A percentile compares a stretch with the other conserved stretches of the same genome.
Conservation (phyloP, 2,113 vertebrate species). For the Rallus limicola region DNA sequence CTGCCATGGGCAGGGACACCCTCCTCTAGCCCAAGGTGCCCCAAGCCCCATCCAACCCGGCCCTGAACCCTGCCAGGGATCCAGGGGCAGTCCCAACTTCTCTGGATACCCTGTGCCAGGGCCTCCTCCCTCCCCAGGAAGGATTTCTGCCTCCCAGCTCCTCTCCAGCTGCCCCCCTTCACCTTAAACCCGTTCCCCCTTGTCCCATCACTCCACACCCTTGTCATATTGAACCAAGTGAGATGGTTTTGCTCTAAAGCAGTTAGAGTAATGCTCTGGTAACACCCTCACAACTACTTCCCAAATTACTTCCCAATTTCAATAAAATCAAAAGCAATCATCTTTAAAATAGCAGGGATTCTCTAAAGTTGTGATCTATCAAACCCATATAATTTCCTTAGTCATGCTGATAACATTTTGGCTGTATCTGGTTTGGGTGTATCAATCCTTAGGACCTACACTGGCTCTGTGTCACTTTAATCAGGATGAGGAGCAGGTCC, state of each 20-base stretch:
- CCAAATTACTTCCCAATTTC: background rate
- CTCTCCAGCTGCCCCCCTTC: no score
- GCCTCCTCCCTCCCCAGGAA: no score
- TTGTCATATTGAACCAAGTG: background rate
- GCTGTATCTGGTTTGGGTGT: background rate
- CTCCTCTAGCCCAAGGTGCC: no score
- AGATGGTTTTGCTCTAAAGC: background rate
- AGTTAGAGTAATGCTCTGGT: rapidly evolving
- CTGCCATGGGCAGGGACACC: no score
- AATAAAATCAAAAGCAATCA: background rate
- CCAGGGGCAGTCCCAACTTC: no score
- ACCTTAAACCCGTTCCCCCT: no score
- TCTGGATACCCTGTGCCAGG: no score
- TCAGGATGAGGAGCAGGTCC: background rate
- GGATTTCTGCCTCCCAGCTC: no score
- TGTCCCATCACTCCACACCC: no score
- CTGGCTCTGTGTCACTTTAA: background rate
- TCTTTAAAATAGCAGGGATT: background rate
- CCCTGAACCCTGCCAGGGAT: no score
- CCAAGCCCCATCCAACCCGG: no score
- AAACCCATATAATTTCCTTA: rapidly evolving
- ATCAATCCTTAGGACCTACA: background rate
- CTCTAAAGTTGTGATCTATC: background rate
- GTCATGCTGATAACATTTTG: background rate
- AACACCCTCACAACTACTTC: background rate